Evolutionary conservation across 2,113 vertebrate species (phyloP).

Genomic region (Phalacrocorax carbo): DNA sequence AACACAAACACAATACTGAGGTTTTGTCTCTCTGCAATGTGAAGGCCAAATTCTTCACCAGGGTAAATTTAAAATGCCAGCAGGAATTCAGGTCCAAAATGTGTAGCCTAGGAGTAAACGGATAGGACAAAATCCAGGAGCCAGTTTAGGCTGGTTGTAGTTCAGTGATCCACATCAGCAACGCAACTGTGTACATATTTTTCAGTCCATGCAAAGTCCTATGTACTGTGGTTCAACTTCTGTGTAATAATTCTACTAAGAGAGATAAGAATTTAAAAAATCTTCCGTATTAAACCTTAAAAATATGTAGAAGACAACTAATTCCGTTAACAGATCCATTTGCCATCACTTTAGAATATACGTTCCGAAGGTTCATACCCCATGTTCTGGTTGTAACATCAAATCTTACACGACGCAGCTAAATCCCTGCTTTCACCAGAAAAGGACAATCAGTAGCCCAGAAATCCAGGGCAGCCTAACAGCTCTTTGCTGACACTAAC

Average conservation of each 20-base stretch:
- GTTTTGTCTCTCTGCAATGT: not conserved
- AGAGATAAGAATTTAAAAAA: not conserved
- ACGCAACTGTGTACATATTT: not conserved
- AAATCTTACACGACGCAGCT: not conserved
- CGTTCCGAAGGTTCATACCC: not conserved
- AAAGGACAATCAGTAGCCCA: not conserved
- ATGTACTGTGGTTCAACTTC: not conserved
- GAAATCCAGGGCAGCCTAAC: not conserved
- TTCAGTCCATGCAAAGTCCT: not conserved
- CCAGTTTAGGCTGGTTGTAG: not conserved
- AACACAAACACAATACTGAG: not conserved
- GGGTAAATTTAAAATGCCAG: not conserved
- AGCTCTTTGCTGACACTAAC: not conserved
- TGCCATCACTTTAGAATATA: not conserved
- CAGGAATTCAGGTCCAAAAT: not conserved
- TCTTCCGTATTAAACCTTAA: not conserved
- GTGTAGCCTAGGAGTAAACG: not conserved
- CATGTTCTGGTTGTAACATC: not conserved
- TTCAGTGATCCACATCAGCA: not conserved
- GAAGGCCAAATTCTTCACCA: not conserved
- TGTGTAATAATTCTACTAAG: not conserved
- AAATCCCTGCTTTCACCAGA: conserved; percentile 3
- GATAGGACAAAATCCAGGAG: not conserved
- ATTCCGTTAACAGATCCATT: not conserved
- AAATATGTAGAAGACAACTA: not conserved